These are phyloP conservation scores for Drosophila parthenogenetica DNA, from an alignment of 2,888 invertebrate genomes.

Conservation along the genomic window DNA sequence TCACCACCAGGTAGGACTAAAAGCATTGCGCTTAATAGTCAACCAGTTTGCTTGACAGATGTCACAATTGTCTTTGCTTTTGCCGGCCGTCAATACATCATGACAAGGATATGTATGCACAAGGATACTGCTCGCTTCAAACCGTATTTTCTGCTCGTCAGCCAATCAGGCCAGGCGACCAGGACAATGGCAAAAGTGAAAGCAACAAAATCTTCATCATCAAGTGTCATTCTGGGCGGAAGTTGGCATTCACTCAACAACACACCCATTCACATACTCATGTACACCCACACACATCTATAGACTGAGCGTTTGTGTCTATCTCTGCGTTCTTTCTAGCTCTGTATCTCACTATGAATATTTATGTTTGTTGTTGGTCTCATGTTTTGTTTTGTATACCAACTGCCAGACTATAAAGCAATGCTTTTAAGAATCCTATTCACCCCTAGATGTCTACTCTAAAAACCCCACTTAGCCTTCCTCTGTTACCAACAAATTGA, in stretches of 20 bases:
- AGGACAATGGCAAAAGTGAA: slow-evolving; percentile 76
- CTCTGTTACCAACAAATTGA: slow-evolving; percentile 47
- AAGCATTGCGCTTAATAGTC: slow-evolving; percentile 45
- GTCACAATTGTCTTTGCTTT: slow-evolving; percentile 25
- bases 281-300: slow-evolving; percentile 37
- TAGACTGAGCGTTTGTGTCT: slow-evolving; percentile 28
- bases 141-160: slow-evolving; percentile 8
- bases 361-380: slow-evolving; percentile 68
- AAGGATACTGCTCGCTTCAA: slow-evolving; percentile 9
- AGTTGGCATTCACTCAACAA: slow-evolving; percentile 63
- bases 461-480: not conserved
- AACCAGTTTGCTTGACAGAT: slow-evolving; percentile 38
- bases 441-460: not conserved
- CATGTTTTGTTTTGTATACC: slow-evolving; percentile 58
- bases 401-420: slow-evolving; percentile 51
- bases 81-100: slow-evolving; percentile 45
- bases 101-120: slow-evolving; percentile 24
- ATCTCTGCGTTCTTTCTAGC: slow-evolving; percentile 30
- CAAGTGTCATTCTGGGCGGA: slow-evolving; percentile 78
- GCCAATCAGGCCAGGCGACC: slow-evolving; percentile 52
- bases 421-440: slow-evolving; percentile 24
- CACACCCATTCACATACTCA: slow-evolving; percentile 37
- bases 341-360: slow-evolving; percentile 65
- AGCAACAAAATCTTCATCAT: slow-evolving; percentile 82
- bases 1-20: slow-evolving; percentile 56